These are phyloP conservation scores for Catharus ustulatus DNA, from an alignment of 2,797 vertebrate genomes.

Conservation along the genomic window DNA sequence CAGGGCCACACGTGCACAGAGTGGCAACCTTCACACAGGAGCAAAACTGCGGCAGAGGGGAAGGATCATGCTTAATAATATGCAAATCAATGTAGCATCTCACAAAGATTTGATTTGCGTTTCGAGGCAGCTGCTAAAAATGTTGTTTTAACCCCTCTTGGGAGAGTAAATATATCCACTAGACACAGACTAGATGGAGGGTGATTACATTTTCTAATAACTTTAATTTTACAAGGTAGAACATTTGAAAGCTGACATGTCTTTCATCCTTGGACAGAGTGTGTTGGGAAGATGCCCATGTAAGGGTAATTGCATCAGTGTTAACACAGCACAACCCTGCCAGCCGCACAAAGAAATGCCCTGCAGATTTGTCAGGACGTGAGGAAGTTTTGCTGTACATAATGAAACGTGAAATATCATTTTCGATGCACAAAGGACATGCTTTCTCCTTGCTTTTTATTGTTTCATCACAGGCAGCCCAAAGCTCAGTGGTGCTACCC, in stretches of 20 bases:
- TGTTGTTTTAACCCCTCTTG: slow-evolving; percentile 31
- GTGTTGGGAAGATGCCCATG: neutral
- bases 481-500: neutral
- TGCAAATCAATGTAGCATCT: slow-evolving; percentile 43
- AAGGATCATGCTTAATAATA: neutral
- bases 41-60: neutral
- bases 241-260: neutral
- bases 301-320: neutral
- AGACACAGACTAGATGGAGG: neutral
- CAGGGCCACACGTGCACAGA: neutral
- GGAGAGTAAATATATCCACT: neutral
- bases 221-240: slow-evolving; percentile 31
- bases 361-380: neutral
- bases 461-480: neutral
- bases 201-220: slow-evolving; percentile 43
- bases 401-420: slow-evolving; percentile 7
- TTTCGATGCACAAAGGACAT: neutral
- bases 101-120: neutral
- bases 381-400: neutral
- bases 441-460: neutral
- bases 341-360: neutral
- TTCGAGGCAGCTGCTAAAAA: slow-evolving; percentile 49
- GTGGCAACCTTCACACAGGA: neutral
- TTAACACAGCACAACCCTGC: neutral
- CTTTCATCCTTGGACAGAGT: neutral